Base-by-base conservation (phyloP, 1,140 invertebrate genomes). In the Oedothorax gibbosus region DNA sequence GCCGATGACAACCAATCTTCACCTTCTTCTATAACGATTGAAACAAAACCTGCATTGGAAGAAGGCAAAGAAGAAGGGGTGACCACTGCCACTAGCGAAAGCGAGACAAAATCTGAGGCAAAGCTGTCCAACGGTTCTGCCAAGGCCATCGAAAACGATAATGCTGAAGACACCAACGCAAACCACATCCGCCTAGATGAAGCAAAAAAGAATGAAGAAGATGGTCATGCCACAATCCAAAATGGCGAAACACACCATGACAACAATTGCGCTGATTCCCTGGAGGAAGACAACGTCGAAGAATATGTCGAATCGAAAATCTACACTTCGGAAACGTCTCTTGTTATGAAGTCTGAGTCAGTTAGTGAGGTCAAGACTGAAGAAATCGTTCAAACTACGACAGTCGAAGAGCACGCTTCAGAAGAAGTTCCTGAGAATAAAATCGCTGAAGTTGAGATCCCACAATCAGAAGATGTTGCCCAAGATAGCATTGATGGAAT, bases 1-100 rank as follows among this genome's bases (percentile, higher is more conserved):
- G 87, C 88, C 21, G 88, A 87, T 54, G 83, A 85, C 21, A 85
- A 85, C 65, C 83, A 85, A 50, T 69, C 83, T 78, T 85, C 75
- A 53, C 57, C 73, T 78, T 69, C 75, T 85, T 77, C 75, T 54
- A 62, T 60, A 49, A 56, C 49, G 35, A 50, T 35, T 12, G 75
- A 85, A 20, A 21, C 62, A 8, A 75, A 76, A 11, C 71, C 69
- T 14, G 2, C 15, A 12, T n/a, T 35, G 66, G 75, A 85, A 85
- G 83, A 71, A 21, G 83, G 50, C 20, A 69, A 51, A 7, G 83
- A 77, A 78, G 75, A 71, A 62, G 49, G 21, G 75, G 66, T 77
- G n/a, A 53, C 18, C 2, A 78, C 57, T 18, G 57, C 20, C 62
- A 77, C n/a, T 10, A 57, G 65, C 73, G 83, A 85, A 53, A 69